Evolutionary conservation across 2,797 vertebrate species (phyloP), one percentile per base, ranked within the genome.

Genomic region (Spea hammondii): DNA sequence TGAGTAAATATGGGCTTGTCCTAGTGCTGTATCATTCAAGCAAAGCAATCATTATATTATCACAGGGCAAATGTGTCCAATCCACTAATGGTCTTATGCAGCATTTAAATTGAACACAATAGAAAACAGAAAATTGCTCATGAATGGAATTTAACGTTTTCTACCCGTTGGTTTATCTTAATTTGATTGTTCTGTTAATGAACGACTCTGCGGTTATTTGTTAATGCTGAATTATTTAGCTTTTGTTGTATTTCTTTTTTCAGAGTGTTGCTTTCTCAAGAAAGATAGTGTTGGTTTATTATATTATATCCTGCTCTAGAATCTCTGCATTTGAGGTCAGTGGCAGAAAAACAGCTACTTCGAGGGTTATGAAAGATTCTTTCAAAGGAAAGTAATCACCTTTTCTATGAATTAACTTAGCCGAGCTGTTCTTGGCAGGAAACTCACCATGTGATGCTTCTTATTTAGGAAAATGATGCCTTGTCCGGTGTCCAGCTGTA

Each of bases 111-210:
- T 5, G 12, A 62, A 62, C 14, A 17, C 14, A 13, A 14, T 62
- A 14, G 32, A 62, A 62, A 62, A 14, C 59, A 62, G 59, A 62
- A 62, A 8, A 62, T 17, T 17, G 9, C n/a, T 6, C n/a, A 17
- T 12, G 12, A 62, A 62, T 17, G n/a, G 5, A 2, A 62, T 17
- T 32, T 32, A 32, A 32, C 1, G 59, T 9, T 62, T 17, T 62
- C 9, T 32, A 6, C 55, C 5, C 59, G 44, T 62, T 62, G 59
- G 14, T 62, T 11, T 32, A 62, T 62, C 59, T 62, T 62, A 62
- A 62, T 62, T 62, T 62, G 59, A 62, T 62, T 62, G 59, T 62
- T 62, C 59, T 12, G 59, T 62, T 62, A 62, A 62, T 62, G 12
- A 62, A 62, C 9, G 7, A 62, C 59, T 62, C 59, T 17, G n/a